These are phyloP conservation scores for Coreoperca whiteheadi DNA, from an alignment of 2,113 vertebrate genomes.

Conservation along the genomic window DNA sequence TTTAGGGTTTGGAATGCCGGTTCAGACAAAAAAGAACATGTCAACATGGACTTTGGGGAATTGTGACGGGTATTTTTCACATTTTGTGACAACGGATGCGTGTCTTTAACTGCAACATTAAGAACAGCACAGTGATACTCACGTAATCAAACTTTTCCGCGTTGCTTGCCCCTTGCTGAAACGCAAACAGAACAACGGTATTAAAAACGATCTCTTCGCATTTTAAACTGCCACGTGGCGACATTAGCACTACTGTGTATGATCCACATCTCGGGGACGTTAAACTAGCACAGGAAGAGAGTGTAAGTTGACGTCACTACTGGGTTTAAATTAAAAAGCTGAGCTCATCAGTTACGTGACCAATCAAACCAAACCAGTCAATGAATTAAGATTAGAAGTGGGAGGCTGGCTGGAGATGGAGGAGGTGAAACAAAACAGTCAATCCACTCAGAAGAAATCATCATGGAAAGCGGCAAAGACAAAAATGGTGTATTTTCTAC, in stretches of 20 bases:
- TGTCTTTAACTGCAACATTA: background rate
- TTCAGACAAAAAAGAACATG: too few species aligned
- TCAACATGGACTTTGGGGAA: too few species aligned
- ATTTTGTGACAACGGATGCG: background rate
- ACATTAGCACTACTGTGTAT: constrained; percentile 16
- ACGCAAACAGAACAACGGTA: constrained; percentile 77
- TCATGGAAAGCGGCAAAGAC: background rate
- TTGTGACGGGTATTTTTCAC: too few species aligned
- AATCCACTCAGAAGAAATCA: constrained; percentile 35
- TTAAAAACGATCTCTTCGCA: background rate
- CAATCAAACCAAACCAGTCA: constrained; percentile 46
- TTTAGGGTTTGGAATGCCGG: too few species aligned
- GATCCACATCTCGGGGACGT: constrained; percentile 31
- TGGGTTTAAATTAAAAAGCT: background rate
- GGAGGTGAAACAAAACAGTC: constrained; percentile 58
- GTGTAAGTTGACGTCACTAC: constrained; percentile 19
- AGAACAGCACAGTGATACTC: constrained; percentile 78
- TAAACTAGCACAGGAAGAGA: constrained; percentile 38
- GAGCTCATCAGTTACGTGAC: constrained; percentile 37
- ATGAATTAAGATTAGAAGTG: constrained; percentile 68
- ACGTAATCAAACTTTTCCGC: constrained; percentile 99
- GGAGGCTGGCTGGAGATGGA: constrained; percentile 62
- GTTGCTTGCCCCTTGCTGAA: constrained; percentile 96
- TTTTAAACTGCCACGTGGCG: background rate
- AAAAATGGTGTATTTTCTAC: too few species aligned